Conservation (phyloP, 2,113 vertebrate species). For the Gallinago paraguaiae region DNA sequence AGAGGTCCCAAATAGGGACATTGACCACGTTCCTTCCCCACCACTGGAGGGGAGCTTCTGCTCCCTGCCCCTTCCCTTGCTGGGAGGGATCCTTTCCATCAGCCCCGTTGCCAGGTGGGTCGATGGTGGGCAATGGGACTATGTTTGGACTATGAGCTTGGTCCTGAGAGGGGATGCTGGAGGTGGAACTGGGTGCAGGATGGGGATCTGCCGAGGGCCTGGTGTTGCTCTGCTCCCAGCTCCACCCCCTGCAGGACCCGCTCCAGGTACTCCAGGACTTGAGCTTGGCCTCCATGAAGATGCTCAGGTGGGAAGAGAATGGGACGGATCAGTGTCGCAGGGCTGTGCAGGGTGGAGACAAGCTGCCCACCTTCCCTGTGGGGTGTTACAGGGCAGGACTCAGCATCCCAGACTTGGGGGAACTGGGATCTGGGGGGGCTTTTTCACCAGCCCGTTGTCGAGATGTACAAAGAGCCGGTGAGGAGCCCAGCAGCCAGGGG, state of each 20-base stretch:
- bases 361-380: not conserved
- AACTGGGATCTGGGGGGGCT: not conserved
- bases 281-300: not conserved
- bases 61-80: not conserved
- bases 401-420: not conserved
- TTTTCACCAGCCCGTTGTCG: accelerated
- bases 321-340: not conserved
- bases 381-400: not conserved
- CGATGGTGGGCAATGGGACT: not conserved
- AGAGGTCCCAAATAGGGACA: not conserved
- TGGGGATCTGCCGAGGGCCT: not conserved
- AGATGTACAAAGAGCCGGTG: not conserved
- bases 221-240: not conserved
- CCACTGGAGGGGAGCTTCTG: not conserved
- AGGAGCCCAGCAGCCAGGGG: not conserved
- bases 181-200: not conserved
- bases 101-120: accelerated
- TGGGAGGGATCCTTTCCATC: not conserved
- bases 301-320: not conserved
- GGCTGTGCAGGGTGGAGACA: not conserved
- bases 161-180: not conserved
- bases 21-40: not conserved
- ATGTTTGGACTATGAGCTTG: accelerated
- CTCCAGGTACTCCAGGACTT: not conserved
- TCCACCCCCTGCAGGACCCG: not conserved